Evolutionary conservation across 2,888 invertebrate genomes (phyloP).

Genomic region (Tineola bisselliella): DNA sequence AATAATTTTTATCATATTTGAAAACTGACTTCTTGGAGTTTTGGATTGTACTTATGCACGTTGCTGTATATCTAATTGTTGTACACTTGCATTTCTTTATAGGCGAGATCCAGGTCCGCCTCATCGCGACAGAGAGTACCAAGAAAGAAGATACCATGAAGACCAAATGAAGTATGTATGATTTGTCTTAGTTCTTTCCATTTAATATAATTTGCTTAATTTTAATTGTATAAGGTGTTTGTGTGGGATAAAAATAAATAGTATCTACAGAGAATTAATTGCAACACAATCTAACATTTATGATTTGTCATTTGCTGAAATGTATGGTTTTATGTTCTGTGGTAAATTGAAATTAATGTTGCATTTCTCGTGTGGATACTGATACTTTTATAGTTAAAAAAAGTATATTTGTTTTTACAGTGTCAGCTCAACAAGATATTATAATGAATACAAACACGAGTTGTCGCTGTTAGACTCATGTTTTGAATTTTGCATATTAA

Average conservation of each 20-base stretch:
- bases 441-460: constrained; percentile 49
- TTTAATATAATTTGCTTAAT: not conserved
- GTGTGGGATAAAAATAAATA: constrained; percentile 14
- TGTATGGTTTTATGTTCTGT: too few species aligned
- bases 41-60: too few species aligned
- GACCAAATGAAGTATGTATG: constrained; percentile 2
- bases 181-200: constrained; percentile 8
- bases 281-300: constrained; percentile 36
- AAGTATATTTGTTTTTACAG: constrained; percentile 66
- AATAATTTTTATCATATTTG: too few species aligned
- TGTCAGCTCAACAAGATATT: constrained; percentile 62
- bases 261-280: constrained; percentile 16
- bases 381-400: not conserved
- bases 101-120: constrained; percentile 30
- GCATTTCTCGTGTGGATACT: not conserved
- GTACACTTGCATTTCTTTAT: constrained; percentile 38
- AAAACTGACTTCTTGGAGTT: too few species aligned
- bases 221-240: not conserved
- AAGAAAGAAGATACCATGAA: constrained; percentile 37
- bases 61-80: too few species aligned
- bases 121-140: constrained; percentile 41
- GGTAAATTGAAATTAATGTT: not conserved
- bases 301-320: too few species aligned
- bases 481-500: constrained; percentile 36
- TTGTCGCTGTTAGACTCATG: constrained; percentile 57